Evolutionary conservation across 2,797 vertebrate genomes (phyloP).

Genomic region (Melopsittacus undulatus): DNA sequence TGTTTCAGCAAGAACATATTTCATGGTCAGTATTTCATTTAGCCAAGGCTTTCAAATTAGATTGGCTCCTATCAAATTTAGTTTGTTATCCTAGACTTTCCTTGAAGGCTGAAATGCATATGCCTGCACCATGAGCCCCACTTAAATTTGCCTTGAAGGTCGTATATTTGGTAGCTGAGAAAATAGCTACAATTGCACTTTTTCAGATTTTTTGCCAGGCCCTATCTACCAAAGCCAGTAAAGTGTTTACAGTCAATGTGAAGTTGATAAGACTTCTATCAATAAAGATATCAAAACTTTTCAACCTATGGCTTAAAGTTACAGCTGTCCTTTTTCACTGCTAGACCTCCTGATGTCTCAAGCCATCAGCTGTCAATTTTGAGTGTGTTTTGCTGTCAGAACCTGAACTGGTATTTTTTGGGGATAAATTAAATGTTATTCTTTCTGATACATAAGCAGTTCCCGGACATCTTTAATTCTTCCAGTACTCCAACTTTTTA

Average conservation of each 20-base stretch:
- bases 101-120: not conserved
- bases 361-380: not conserved
- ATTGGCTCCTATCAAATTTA: not conserved
- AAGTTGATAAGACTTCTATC: not conserved
- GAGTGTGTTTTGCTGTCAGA: not conserved
- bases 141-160: not conserved
- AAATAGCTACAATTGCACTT: not conserved
- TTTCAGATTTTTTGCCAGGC: not conserved
- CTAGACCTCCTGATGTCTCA: not conserved
- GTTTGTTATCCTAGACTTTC: not conserved
- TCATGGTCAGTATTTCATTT: not conserved
- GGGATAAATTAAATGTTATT: not conserved
- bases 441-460: not conserved
- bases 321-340: not conserved
- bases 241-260: not conserved
- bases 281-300: not conserved
- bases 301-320: not conserved
- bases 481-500: not conserved
- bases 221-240: not conserved
- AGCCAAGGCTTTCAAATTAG: constrained; percentile 28
- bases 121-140: not conserved
- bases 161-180: not conserved
- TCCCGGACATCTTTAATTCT: not conserved
- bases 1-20: not conserved
- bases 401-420: not conserved